Evolutionary conservation across 2,888 invertebrate species (phyloP), one percentile per base, ranked within the genome.

Genomic region (Tinea pellionella): DNA sequence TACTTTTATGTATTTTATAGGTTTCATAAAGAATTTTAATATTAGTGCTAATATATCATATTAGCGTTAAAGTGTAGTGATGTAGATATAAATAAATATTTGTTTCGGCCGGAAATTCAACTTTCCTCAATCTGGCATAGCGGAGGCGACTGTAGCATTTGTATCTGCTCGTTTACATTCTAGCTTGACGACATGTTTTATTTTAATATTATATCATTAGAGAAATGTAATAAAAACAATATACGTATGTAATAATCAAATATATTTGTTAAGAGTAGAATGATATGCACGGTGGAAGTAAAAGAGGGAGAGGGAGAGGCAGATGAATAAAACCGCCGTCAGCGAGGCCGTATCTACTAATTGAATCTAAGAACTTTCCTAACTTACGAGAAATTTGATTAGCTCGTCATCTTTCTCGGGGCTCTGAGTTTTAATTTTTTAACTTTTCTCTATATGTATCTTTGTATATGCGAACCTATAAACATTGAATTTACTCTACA

Each of bases 361-460:
- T 84, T 85, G 79, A 84, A 84, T 84, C 83, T 70, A 70, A 68
- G 69, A 81, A 78, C 75, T 82, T 78, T 73, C 69, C 70, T 68
- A 79, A 80, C 75, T 80, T 73, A 69, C 66, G 72, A 69, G 70
- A 78, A 81, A 81, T 80, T 80, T 79, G 79, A 84, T 84, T 81
- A 81, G 74, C 74, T 77, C 70, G 72, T 78, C 80, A 80, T 81
- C 77, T 75, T 74, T 75, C 75, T 73, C 73, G 70, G 70, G 73
- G 72, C 67, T 67, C 68, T 64, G 70, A 74, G 70, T 74, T 74
- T 70, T 71, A 71, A 68, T 70, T 74, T 78, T 77, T 75, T 65
- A 69, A 72, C 69, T 72, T 63, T 59, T 65, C 65, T 15, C 47
- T 18, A n/a, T 29, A 16, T 19, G 57, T 57, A 57, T 30, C 57